Base-by-base conservation (phyloP, 2,797 vertebrate genomes). In the Microctenopoma stevenorrisi region DNA sequence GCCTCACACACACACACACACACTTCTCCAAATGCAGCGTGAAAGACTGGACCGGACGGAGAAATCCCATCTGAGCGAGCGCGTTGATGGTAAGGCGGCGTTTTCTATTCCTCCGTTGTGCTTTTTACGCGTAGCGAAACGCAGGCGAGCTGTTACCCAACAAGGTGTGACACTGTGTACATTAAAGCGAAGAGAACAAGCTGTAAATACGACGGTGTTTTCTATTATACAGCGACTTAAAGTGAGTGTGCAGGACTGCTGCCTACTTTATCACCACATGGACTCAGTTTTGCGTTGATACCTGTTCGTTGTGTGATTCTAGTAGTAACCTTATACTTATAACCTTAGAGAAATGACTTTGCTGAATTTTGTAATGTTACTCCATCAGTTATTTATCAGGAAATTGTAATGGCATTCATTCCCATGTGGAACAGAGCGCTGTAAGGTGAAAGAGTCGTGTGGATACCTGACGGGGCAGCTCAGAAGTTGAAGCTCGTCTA, bases 81-180 rank as follows among this genome's bases (percentile, higher is more conserved):
- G 61, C 63, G 56, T 69, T 71, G 53, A 83, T 84, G 88, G 90
- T 90, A 80, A 84, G 86, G 13, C 18, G 35, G 6, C 30, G 11
- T 49, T 49, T 4, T 14, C 2, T 51, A 25, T 16, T 25, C 7
- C 43, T 68, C 11, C 52, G 16, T 62, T 71, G 53, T 60, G 22
- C 9, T 33, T 18, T 85, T 80, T 65, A 60, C 73, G 68, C 72
- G 14, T 1, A 49, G 35, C 63, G 18, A 70, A 10, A 37, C 12
- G n/a, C 43, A 16, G 48, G 16, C 25, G 13, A 62, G 48, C 16
- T 65, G 40, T n/a, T 51, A 28, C 18, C 35, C 28, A 44, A 42
- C 38, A 25, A 55, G 26, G 52, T 54, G 72, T 42, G 50, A 49
- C n/a, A 57, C 4, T 7, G 12, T 42, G 38, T 6, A 22, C 22